phyloP scores from a whole-genome alignment of 2,888 invertebrate species.

The Drosophila melanosoma region DNA sequence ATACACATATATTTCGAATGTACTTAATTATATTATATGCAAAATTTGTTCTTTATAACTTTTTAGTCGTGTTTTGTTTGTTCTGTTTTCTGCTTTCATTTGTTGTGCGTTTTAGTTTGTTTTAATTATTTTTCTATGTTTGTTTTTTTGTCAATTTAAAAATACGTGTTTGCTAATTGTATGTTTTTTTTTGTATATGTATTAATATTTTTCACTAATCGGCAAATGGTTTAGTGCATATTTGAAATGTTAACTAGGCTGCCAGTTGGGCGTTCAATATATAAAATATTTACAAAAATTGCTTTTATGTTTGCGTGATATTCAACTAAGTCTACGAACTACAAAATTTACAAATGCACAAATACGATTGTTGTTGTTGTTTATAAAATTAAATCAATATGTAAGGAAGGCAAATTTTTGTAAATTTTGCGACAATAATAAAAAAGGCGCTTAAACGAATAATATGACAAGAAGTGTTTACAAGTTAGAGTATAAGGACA shows the following conservation, averaged over 20 bases:
- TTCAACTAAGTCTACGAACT: slow-evolving; percentile 75
- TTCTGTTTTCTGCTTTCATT: slow-evolving; percentile 20
- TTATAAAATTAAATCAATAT: slow-evolving; percentile 30
- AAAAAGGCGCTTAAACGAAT: slow-evolving; percentile 34
- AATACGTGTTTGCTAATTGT: slow-evolving; percentile 43
- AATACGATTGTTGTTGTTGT: slow-evolving; percentile 28
- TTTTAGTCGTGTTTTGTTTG: slow-evolving; percentile 19
- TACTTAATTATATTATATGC: slow-evolving; percentile 40
- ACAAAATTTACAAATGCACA: slow-evolving; percentile 72
- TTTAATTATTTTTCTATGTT: slow-evolving; percentile 61
- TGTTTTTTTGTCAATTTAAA: slow-evolving; percentile 57
- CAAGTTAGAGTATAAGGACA: slow-evolving; percentile 58
- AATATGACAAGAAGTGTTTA: slow-evolving; percentile 54
- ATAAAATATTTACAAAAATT: slow-evolving; percentile 77
- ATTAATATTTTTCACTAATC: slow-evolving; percentile 57
- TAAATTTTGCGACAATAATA: slow-evolving; percentile 47
- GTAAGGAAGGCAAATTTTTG: slow-evolving; percentile 54
- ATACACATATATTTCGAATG: slow-evolving; percentile 21
- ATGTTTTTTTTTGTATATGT: slow-evolving; percentile 5
- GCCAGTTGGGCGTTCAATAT: slow-evolving; percentile 55
- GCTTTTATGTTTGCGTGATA: slow-evolving; percentile 25
- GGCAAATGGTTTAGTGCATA: slow-evolving; percentile 51
- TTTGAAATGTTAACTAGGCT: slow-evolving; percentile 76
- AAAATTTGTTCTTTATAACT: slow-evolving; percentile 47
- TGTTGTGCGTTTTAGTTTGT: slow-evolving; percentile 40